A percentile compares a stretch with the other conserved stretches of the same genome.
These are phyloP conservation scores for Arvicanthis niloticus DNA, from an alignment of 2,113 vertebrate species.

Conservation along the genomic window DNA sequence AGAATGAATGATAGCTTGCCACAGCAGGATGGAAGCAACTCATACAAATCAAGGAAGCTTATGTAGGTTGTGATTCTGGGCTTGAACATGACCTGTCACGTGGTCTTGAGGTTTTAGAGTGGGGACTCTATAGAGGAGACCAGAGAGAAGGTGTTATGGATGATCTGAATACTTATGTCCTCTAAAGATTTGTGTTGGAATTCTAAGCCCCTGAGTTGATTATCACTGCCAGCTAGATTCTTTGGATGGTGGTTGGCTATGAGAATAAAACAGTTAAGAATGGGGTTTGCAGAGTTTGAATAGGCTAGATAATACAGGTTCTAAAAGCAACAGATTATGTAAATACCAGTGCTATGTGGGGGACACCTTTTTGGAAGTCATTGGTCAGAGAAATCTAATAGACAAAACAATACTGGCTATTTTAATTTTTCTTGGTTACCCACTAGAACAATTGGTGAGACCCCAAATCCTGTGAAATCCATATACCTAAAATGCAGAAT, in stretches of 20 bases:
- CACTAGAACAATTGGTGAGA: not conserved
- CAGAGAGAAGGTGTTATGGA: not conserved
- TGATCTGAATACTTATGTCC: not conserved
- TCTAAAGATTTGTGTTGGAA: not conserved
- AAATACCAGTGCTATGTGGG: not conserved
- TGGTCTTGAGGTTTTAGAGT: slow-evolving; percentile 10
- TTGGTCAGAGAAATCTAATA: not conserved
- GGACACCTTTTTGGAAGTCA: not conserved
- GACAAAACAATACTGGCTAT: not conserved
- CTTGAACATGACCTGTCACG: not conserved
- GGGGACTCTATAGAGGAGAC: not conserved
- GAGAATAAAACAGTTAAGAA: not conserved
- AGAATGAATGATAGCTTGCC: not conserved
- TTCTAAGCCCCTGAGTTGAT: not conserved
- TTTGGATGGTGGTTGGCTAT: not conserved
- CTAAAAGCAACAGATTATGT: not conserved
- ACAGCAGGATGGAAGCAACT: not conserved
- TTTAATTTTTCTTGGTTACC: not conserved
- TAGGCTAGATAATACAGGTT: not conserved
- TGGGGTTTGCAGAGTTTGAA: not conserved
- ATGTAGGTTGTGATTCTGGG: not conserved
- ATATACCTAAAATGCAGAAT: not conserved
- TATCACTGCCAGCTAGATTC: not conserved
- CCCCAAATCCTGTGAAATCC: not conserved
- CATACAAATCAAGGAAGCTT: not conserved